phyloP scores from a whole-genome alignment of 2,113 vertebrate species.

The Hemibagrus wyckioides region DNA sequence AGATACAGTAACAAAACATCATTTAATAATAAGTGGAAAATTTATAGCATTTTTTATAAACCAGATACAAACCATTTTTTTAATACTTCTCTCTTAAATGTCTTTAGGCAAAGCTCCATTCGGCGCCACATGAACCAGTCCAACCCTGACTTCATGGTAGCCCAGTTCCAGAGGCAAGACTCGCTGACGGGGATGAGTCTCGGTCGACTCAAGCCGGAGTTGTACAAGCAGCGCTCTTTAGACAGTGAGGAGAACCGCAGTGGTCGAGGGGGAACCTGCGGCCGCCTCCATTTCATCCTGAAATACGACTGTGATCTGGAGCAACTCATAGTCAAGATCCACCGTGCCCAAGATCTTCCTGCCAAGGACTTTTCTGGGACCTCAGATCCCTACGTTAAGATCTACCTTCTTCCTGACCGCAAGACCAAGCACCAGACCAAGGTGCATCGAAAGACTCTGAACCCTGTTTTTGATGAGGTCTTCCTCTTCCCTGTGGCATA shows the following conservation, averaged over 20 bases:
- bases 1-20: neutral
- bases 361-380: slow-evolving; percentile 98
- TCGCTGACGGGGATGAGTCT: slow-evolving; percentile 88
- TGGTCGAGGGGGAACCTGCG: slow-evolving; percentile 82
- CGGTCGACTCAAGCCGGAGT: slow-evolving; percentile 92
- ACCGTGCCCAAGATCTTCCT: slow-evolving; percentile 92
- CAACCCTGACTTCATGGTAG: slow-evolving; percentile 95
- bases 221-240: slow-evolving; percentile 94
- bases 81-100: neutral
- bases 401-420: slow-evolving; percentile 95
- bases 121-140: slow-evolving; percentile 94
- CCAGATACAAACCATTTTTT: neutral
- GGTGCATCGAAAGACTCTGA: slow-evolving; percentile 96
- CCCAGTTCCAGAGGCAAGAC: slow-evolving; percentile 96
- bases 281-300: slow-evolving; percentile 91
- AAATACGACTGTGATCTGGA: slow-evolving; percentile 96
- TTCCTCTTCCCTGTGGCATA: slow-evolving; percentile 97
- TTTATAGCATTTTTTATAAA: neutral
- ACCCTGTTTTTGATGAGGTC: slow-evolving; percentile 97
- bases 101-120: slow-evolving; percentile 87
- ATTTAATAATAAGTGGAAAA: neutral
- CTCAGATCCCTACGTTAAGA: slow-evolving; percentile 98
- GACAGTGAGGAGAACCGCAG: slow-evolving; percentile 84
- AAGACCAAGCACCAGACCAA: slow-evolving; percentile 99
- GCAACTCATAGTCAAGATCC: slow-evolving; percentile 97